These are phyloP conservation scores for Hoplostethus mediterraneus DNA, from an alignment of 2,797 vertebrate genomes.

Conservation along the genomic window DNA sequence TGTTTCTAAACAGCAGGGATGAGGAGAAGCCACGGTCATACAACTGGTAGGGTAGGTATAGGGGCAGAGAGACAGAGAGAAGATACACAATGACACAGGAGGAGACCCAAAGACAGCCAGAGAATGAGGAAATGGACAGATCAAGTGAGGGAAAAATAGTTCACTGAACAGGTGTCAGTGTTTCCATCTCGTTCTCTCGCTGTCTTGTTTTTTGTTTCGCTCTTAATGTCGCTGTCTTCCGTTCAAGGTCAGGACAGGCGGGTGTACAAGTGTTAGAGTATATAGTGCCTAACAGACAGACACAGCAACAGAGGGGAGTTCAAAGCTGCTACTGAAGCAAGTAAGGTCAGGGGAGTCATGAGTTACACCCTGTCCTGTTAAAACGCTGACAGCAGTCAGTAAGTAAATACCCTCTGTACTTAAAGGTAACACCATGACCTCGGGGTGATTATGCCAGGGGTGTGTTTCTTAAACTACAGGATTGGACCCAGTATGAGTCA, in stretches of 20 bases:
- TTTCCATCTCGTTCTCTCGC: background rate
- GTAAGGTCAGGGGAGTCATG: conserved; percentile 20
- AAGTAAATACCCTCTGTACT: background rate
- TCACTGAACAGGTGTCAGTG: conserved; percentile 3
- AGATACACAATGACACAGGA: background rate
- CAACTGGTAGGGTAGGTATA: conserved; percentile 9
- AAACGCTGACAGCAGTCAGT: background rate
- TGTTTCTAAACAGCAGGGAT: conserved; percentile 41
- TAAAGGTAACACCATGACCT: background rate
- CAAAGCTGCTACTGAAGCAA: conserved; percentile 21
- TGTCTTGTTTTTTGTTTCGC: background rate
- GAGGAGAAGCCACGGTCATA: conserved; percentile 23
- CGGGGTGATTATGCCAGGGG: background rate
- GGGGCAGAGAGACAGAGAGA: background rate
- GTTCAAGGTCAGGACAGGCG: background rate
- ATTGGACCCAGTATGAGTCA: conserved; percentile 31
- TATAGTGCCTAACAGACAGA: background rate
- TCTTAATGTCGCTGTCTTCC: background rate
- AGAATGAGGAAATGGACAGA: conserved; percentile 33
- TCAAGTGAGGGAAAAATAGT: conserved; percentile 4
- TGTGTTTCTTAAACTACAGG: conserved; percentile 21
- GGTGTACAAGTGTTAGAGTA: background rate
- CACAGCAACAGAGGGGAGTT: background rate
- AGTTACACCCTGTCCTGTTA: background rate
- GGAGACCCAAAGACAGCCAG: background rate